Evolutionary conservation across 2,888 invertebrate species (phyloP), one percentile per base, ranked within the genome.

Genomic region (Agrochola litura): DNA sequence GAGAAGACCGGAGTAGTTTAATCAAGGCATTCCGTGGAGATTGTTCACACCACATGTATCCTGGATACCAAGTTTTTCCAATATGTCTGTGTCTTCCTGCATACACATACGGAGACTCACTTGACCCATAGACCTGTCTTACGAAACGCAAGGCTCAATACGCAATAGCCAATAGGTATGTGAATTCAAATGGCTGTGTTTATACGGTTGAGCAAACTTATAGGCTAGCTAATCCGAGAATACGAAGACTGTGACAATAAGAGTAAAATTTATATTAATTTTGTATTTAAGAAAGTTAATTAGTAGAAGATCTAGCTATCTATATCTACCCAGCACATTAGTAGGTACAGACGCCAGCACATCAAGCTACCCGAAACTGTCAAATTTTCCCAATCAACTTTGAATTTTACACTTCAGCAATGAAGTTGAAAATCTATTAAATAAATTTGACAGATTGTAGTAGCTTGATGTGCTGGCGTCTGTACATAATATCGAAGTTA

Each of bases 11-110:
- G 99, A 98, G 69, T 99, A 98, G 69, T 99, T 95, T 4, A 99
- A 94, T 2, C 99, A 99, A 0, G 99, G 99, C 98, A 99, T 98
- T 0, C 99, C 99, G 92, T 99, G 99, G 30, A 99, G 97, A 95
- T 99, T 99, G 95, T 99, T 98, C 3, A 99, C 99, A 10, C 99
- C 99, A 92, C 99, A 99, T 0, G 99, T 99, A 93, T 99, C 99
- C 89, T 98, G 97, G 60, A 99, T 92, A 54, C 97, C 97, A 0
- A 97, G 85, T 58, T 97, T 97, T 46, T 97, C 95, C 43, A 98
- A 94, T 49, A 68, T 37, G 10, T 25, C 8, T 41, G 19, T 49
- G 37, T 37, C 37, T 37, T 37, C 37, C 37, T 37, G 37, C 37
- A 37, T 4, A 54, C 22, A 54, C 54, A 9, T 75, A 61, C 30